Base-by-base conservation (phyloP, 2,888 invertebrate genomes). In the Platycheirus albimanus region DNA sequence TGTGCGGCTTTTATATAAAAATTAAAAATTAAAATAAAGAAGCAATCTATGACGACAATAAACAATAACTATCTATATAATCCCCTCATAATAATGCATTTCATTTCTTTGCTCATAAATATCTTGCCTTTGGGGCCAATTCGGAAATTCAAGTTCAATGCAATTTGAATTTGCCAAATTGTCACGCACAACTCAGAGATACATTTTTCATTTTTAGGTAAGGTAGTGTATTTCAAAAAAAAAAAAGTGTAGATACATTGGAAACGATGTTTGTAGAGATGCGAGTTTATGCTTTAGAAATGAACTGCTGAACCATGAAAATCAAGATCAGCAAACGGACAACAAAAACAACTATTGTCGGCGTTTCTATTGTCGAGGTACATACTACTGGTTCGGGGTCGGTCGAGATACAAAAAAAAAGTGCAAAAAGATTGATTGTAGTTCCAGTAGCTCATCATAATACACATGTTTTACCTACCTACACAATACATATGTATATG, bases 231-330 rank as follows among this genome's bases (percentile, higher is more conserved):
- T 24, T 28, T 49, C 4, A 33, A 15, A 47, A 30, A n/a, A n/a
- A 28, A 56, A 30, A 56, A 8, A 2, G 41, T 36, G 17, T 47
- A 58, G 15, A 7, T 30, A 51, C 11, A 15, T 10, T 30, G 2
- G 13, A 24, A 13, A 13, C 3, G 7, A 6, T 6, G n/a, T 20
- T 11, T 7, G 4, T 5, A 41, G 6, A 64, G 63, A 33, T 52
- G 24, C 17, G 49, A 43, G 56, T 15, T 36, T 54, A 36, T 54
- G 7, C 19, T 19, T 17, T 56, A 19, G 36, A 61, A 67, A 15
- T 47, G 10, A 83, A 83, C 56, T 69, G 61, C 56, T 83, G 78
- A 83, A 74, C 78, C 83, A 69, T 83, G 83, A 83, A 83, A 74
- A 83, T 83, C 83, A 83, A 78, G 78, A 72, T 83, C 83, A 78